Evolutionary conservation across 37 sponge, comb jelly and placozoan species (phyloP), one percentile per base, ranked within the genome.

Genomic region (Ephydatia muelleri): DNA sequence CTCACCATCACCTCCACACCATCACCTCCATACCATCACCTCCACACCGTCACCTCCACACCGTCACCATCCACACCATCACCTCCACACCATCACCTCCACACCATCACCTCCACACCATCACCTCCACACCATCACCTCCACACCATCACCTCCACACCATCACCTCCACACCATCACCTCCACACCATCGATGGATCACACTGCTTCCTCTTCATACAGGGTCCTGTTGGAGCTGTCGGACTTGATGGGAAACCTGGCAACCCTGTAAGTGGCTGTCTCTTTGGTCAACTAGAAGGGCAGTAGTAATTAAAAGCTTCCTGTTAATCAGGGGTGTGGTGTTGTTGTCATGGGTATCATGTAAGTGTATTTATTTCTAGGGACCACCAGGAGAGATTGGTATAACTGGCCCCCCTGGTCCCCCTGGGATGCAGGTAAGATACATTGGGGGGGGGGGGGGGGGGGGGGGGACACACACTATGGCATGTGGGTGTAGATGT

Each of bases 381-480:
- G 91, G 91, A 16, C 6, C 25, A 4, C 70, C 76, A 49, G 91
- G 91, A 28, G 77, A 74, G 33, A 76, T 75, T 78, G 91, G 91
- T 3, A 49, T 81, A 31, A 40, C 25, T 38, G 91, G 91, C 0
- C 70, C 75, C 36, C 91, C 81, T 64, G 92, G 92, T 21, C 82
- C 73, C 4, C 92, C 88, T 40, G 92, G 92, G 12, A 67, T 65
- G 72, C 79, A 83, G 84, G 92, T 87, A 87, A 67, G 76, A 69
- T n/a, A 64, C 5, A 47, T 49, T 83, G 77, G 84, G 84, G 73
- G 79, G 83, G 70, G 67, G 48, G 47, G 37, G 22, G 65, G 32
- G 83, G 76, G 38, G 69, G 47, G 37, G 22, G 37, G 32, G 21
- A 5, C 79, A 57, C 83, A 67, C 69, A 81, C 35, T 3, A 14